Percentiles rank a stretch among this genome's conserved stretches.
Evolutionary conservation across 2,113 vertebrate genomes (phyloP).

Genomic region (Larimichthys polyactis): DNA sequence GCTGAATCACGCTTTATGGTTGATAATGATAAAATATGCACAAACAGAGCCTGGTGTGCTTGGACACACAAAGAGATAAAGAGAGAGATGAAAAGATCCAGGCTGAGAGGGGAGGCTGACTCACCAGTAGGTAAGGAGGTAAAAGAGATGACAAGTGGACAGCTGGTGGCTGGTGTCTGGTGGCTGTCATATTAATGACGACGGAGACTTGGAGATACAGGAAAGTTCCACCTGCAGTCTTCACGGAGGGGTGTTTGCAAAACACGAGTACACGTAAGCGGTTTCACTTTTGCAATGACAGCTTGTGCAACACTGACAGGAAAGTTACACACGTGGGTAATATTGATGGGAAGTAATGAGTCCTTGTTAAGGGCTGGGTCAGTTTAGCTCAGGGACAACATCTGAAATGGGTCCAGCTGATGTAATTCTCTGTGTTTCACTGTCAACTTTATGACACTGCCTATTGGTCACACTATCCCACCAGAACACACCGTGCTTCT

Average conservation of each 20-base stretch:
- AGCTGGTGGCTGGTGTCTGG: slow-evolving; percentile 65
- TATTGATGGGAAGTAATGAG: slow-evolving; percentile 31
- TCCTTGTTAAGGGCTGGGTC: slow-evolving; percentile 31
- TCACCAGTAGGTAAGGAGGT: slow-evolving; percentile 61
- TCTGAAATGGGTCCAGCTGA: slow-evolving; percentile 37
- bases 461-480: slow-evolving; percentile 14
- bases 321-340: slow-evolving; percentile 18
- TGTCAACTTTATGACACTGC: slow-evolving; percentile 14
- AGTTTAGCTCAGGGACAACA: slow-evolving; percentile 12
- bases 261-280: not conserved
- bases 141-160: slow-evolving; percentile 65
- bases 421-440: slow-evolving; percentile 31
- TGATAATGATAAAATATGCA: slow-evolving; percentile 32
- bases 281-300: slow-evolving; percentile 5
- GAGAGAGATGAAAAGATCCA: slow-evolving; percentile 35
- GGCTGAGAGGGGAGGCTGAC: slow-evolving; percentile 56
- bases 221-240: slow-evolving; percentile 51
- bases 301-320: slow-evolving; percentile 6
- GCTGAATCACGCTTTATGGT: slow-evolving; percentile 33
- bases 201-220: slow-evolving; percentile 45
- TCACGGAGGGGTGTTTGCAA: slow-evolving; percentile 38
- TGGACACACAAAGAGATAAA: not conserved
- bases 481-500: not conserved
- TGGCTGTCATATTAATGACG: slow-evolving; percentile 69
- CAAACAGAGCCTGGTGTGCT: slow-evolving; percentile 8